Evolutionary conservation across 2,113 vertebrate species (phyloP), one percentile per base, ranked within the genome.

Genomic region (Paraplagusia blochii): DNA sequence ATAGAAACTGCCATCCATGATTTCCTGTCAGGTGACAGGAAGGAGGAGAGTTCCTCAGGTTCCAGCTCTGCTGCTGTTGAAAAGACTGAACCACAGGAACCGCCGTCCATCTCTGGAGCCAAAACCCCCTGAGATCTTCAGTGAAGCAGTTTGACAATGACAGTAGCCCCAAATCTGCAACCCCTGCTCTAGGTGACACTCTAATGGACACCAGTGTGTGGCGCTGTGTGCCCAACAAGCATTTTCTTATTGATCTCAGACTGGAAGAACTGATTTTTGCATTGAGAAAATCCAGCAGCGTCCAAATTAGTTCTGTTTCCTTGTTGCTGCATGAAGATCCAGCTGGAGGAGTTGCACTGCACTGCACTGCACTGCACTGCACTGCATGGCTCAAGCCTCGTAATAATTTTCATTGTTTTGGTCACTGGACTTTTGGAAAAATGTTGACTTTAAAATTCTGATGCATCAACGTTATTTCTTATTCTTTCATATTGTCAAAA

Each of bases 1-100:
- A 99, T 99, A 85, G 96, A 99, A 84, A 94, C 93, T 11, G 95
- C 95, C 0, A 95, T 99, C 72, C 95, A 97, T 49, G 95, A 98
- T 22, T 98, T 97, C 76, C 86, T 99, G 80, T 91, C 93, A 1
- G 91, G 92, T 39, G 92, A 99, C 69, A 93, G 89, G 67, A 95
- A 89, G 72, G 95, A 98, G 51, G 93, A 94, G 42, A 87, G 71
- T 1, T 35, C 86, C 33, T 38, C 11, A 0, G 53, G 38, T 39
- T 85, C 88, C n/a, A 92, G 88, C 35, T 85, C 89, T 36, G 88
- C 86, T n/a, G 87, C 90, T 3, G 79, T 89, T 9, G 95, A 99
- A 63, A 81, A 56, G 65, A 88, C 89, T 1, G 95, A 97, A 65
- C 84, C 77, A 44, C 92, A 92, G 53, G 95, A 98, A 57, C 85